Percentiles rank a stretch among this genome's conserved stretches.
phyloP scores from a whole-genome alignment of 2,888 invertebrate genomes.

The Teleiodes luculella region DNA sequence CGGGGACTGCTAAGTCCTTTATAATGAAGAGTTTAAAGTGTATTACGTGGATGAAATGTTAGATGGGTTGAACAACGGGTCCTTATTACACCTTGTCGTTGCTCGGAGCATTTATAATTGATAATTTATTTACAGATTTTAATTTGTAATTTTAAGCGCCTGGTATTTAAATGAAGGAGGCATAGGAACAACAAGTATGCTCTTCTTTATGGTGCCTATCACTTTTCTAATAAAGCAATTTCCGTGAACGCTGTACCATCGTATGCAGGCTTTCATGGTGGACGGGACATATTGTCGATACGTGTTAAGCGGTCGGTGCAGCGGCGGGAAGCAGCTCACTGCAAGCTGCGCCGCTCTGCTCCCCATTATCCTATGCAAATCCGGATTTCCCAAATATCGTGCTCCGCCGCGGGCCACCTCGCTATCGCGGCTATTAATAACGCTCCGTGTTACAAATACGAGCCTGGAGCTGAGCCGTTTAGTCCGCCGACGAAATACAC shows the following conservation, averaged over 20 bases:
- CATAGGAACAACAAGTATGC: not conserved
- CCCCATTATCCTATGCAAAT: slow-evolving; percentile 75
- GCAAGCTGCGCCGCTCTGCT: slow-evolving; percentile 39
- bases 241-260: not conserved
- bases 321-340: slow-evolving; percentile 36
- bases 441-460: slow-evolving; percentile 66
- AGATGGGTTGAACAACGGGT: not conserved
- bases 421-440: slow-evolving; percentile 75
- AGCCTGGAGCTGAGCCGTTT: slow-evolving; percentile 57
- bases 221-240: slow-evolving; percentile 4
- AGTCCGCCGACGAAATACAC: slow-evolving; percentile 62
- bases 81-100: not conserved
- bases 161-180: no score
- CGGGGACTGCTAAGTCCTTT: slow-evolving; percentile 19
- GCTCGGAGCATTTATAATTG: not conserved
- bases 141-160: no score
- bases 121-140: not conserved
- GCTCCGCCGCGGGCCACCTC: slow-evolving; percentile 64
- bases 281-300: slow-evolving; percentile 6
- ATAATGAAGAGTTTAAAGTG: slow-evolving; percentile 18
- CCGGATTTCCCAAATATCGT: slow-evolving; percentile 73
- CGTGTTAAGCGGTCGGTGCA: slow-evolving; percentile 9
- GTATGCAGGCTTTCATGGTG: not conserved
- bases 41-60: slow-evolving; percentile 10
- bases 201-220: not conserved